Evolutionary conservation across 2,888 invertebrate species (phyloP).

Genomic region (Chouioia cunea): DNA sequence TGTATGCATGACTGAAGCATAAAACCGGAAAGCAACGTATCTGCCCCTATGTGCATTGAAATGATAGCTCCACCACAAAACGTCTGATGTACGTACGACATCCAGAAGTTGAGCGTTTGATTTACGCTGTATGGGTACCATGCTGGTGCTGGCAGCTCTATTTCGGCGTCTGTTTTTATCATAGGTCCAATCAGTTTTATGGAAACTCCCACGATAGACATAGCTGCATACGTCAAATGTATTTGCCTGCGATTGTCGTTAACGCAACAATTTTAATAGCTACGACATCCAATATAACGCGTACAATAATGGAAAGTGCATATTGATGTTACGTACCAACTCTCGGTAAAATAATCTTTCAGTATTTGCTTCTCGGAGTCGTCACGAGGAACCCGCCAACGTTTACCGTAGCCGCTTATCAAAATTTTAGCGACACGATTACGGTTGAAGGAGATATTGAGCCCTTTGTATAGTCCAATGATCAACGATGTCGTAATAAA

Average conservation of each 20-base stretch:
- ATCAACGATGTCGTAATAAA: conserved; percentile 23
- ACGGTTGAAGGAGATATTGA: conserved; percentile 16
- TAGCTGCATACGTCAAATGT: conserved; percentile 26
- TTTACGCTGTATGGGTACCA: conserved; percentile 30
- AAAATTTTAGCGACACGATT: conserved; percentile 9
- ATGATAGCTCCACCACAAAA: conserved; percentile 12
- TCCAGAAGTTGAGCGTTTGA: conserved; percentile 27
- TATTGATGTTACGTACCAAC: conserved; percentile 14
- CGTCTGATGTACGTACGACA: conserved; percentile 32
- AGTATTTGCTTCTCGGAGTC: conserved; percentile 24
- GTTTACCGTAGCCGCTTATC: conserved; percentile 12
- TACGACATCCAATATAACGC: background rate
- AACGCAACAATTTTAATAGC: background rate
- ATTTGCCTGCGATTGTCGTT: conserved; percentile 22
- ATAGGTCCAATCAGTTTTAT: conserved; percentile 33
- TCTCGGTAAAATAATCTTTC: conserved; percentile 12
- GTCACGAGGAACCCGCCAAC: conserved; percentile 30
- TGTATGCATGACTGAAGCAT: conserved; percentile 40
- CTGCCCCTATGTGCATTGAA: conserved; percentile 33
- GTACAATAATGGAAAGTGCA: background rate
- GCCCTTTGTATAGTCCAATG: conserved; percentile 30
- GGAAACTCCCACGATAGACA: conserved; percentile 10
- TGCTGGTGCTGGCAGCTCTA: conserved; percentile 23
- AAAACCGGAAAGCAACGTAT: conserved; percentile 37
- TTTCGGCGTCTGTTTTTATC: conserved; percentile 19